Evolutionary conservation across 2,888 invertebrate genomes (phyloP), one percentile per base, ranked within the genome.

Genomic region (Nysson spinosus): DNA sequence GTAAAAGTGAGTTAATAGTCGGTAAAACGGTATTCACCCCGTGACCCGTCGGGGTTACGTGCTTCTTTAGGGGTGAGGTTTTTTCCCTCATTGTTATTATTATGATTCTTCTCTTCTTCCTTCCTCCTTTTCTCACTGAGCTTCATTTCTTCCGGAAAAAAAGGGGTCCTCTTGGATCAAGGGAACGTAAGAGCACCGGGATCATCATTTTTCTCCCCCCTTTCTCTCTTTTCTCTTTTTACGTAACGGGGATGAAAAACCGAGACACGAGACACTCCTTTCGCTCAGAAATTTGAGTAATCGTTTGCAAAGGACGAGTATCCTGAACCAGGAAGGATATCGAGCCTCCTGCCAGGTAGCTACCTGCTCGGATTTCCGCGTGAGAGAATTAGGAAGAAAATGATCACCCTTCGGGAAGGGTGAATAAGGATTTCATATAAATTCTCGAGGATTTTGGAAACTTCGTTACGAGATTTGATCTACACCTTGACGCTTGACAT

Each of bases 1-100:
- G 85, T 85, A 86, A 86, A 86, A 84, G 85, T 86, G 85, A 86
- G 87, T 87, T 87, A 87, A 87, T 87, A 87, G 87, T 87, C 83
- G 87, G 87, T 86, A 87, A 87, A 87, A 86, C 86, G 85, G 86
- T 82, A 85, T 86, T 86, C 86, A 85, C 80, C 82, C 82, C 64
- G 77, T 84, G 84, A 86, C 85, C 85, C 80, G 75, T 37, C 66
- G 65, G 72, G 78, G 75, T 77, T 78, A 49, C 71, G 72, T 57
- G 54, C 58, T 61, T 30, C 58, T 66, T 58, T 11, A 51, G 32
- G 66, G 60, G 28, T 11, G 54, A 32, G 22, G 43, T 51, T 55
- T 49, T 62, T 47, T 49, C 54, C n/a, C 58, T 63, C 56, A 39
- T 47, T 49, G 56, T 20, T 39, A 26, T 17, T 43, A 44, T 11